Conservation (phyloP, 2,888 invertebrate species). For the Miltochrista miniata region DNA sequence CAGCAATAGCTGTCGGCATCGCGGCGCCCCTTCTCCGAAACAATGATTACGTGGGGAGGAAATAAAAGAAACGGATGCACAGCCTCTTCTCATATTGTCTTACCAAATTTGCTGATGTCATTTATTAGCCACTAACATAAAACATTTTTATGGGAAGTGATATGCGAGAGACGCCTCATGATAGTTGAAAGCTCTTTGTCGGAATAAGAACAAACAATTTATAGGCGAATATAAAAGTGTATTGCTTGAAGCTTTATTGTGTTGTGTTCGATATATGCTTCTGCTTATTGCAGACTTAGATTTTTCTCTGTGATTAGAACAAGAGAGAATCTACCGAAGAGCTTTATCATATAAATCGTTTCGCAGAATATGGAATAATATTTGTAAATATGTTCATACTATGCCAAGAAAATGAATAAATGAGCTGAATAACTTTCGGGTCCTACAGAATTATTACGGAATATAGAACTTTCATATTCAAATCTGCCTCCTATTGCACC, state of each 20-base stretch:
- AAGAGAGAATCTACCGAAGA: not conserved
- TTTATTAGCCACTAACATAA: constrained; percentile 83
- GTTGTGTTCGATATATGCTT: constrained; percentile 28
- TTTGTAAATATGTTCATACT: not conserved
- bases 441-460: too few species aligned
- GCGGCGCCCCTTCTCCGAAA: constrained; percentile 70
- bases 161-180: constrained; percentile 64
- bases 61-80: constrained; percentile 76
- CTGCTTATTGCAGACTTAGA: constrained; percentile 39
- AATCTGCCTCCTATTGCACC: too few species aligned
- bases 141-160: constrained; percentile 81
- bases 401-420: too few species aligned
- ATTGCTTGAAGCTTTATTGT: constrained; percentile 50
- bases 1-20: constrained; percentile 64
- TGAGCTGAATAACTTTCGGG: too few species aligned
- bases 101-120: constrained; percentile 83
- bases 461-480: too few species aligned
- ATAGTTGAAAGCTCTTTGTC: constrained; percentile 65
- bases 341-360: not conserved
- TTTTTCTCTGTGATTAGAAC: constrained; percentile 17
- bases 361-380: not conserved
- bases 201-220: constrained; percentile 74
- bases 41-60: constrained; percentile 74
- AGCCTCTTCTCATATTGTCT: constrained; percentile 78
- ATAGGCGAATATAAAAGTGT: constrained; percentile 74